Evolutionary conservation across 1,140 invertebrate species (phyloP), one percentile per base, ranked within the genome.

Genomic region (Bursaphelenchus mucronatus): DNA sequence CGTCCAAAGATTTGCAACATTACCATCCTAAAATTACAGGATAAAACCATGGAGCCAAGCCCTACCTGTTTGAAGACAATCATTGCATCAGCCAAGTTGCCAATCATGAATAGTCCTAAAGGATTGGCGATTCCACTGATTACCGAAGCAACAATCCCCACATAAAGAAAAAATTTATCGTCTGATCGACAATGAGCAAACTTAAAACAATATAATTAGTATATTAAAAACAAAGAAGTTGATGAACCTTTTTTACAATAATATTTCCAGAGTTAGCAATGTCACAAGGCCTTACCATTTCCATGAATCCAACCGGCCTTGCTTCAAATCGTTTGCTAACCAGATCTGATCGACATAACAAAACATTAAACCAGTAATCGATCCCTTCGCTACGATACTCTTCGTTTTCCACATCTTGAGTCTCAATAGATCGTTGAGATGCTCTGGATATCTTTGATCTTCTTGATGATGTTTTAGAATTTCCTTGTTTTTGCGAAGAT

Each of bases 321-420:
- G 61, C 58, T 13, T 63, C 61, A n/a, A 63, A 40, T 13, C 15
- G 11, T 62, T 63, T 58, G 17, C 7, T 15, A 13, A 58, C 61
- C 55, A 63, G 43, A 65, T 63, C 61, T 8, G 61, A 61, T n/a
- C 57, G 57, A 7, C 61, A 63, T n/a, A 63, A 30, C 13, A 63
- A 58, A 45, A 63, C 41, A 41, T 63, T 63, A 8, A 63, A n/a
- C 61, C 61, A 63, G 62, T 63, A 64, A 17, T 63, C 61, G 55
- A 63, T 11, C 11, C 61, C 61, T 30, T 30, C 30, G 5, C 30
- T 30, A 1, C 49, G 49, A 30, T 30, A 30, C 30, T 30, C 30
- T 5, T 30, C 30, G 30, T 30, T 30, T 5, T 30, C 30, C 30
- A 30, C 30, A 30, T 30, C 30, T 30, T 30, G 30, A 30, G 30